Percentiles rank a stretch among this genome's conserved stretches.
phyloP scores from a whole-genome alignment of 2,888 invertebrate genomes.

The Mesochorus sp. region DNA sequence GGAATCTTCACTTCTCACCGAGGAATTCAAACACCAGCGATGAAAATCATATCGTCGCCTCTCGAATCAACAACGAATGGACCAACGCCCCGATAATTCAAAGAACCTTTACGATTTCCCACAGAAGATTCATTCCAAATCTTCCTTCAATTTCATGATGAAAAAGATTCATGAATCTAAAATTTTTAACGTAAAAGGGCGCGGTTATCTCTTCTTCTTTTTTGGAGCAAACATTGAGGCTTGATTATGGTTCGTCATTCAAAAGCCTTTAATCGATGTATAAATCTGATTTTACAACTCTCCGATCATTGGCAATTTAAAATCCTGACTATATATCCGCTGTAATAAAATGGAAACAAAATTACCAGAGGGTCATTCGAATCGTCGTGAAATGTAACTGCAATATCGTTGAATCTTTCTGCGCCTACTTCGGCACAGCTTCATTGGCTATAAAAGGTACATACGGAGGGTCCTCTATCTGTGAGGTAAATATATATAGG shows the following conservation, averaged over 20 bases:
- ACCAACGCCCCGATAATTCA: neutral
- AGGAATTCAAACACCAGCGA: slow-evolving; percentile 20
- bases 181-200: too few species aligned
- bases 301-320: slow-evolving; percentile 1
- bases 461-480: slow-evolving; percentile 1
- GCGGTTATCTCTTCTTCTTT: too few species aligned
- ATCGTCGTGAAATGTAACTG: slow-evolving; percentile 19
- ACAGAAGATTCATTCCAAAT: too few species aligned
- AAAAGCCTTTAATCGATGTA: too few species aligned
- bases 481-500: slow-evolving; percentile 27
- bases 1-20: slow-evolving; percentile 26
- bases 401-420: slow-evolving; percentile 61
- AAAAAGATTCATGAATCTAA: too few species aligned
- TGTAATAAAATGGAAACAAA: slow-evolving; percentile 11
- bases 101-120: too few species aligned
- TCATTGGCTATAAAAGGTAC: slow-evolving; percentile 48
- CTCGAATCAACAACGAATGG: neutral
- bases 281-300: too few species aligned
- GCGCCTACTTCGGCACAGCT: slow-evolving; percentile 56
- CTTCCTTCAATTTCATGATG: too few species aligned
- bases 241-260: too few species aligned
- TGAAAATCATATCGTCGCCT: slow-evolving; percentile 24
- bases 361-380: slow-evolving; percentile 35
- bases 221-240: too few species aligned
- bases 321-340: neutral